Percentiles rank a stretch among this genome's conserved stretches.
phyloP scores from a whole-genome alignment of 2,888 invertebrate species.

The Ditylenchus weischeri region DNA sequence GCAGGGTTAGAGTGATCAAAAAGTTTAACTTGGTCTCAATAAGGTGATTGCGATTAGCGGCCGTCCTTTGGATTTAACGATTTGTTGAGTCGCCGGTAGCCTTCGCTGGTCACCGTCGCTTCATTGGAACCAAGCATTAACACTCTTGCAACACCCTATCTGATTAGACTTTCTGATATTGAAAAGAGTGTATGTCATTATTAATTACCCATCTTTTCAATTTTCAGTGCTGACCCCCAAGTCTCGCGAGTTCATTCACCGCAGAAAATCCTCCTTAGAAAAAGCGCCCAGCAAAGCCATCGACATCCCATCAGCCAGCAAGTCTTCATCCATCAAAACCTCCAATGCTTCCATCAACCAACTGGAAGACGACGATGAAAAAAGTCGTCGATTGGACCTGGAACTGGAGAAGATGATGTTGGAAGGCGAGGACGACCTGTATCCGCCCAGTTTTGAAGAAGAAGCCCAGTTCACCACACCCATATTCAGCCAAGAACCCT shows the following conservation, averaged over 20 bases:
- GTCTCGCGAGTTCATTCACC: conserved; percentile 14
- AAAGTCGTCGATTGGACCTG: conserved; percentile 22
- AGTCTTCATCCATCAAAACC: not conserved
- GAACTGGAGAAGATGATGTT: conserved; percentile 26
- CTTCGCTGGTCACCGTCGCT: no score
- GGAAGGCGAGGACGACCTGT: conserved; percentile 13
- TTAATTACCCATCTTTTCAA: not conserved
- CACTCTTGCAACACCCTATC: no score
- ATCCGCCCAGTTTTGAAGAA: conserved; percentile 2
- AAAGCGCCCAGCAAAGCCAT: not conserved
- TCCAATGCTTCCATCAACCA: not conserved
- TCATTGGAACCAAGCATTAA: no score
- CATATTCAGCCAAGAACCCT: not conserved
- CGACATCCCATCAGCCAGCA: not conserved
- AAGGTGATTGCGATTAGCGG: no score
- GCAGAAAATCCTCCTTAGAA: not conserved
- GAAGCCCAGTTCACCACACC: not conserved
- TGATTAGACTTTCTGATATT: no score
- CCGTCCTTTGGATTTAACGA: no score
- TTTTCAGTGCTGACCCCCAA: conserved; percentile 14
- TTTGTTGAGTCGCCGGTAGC: no score
- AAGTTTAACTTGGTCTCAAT: no score
- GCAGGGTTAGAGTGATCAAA: no score
- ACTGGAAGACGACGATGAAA: conserved; percentile 14
- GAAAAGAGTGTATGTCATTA: no score